Base-by-base conservation (phyloP, 2,888 invertebrate species). In the Cephus pygmeus region DNA sequence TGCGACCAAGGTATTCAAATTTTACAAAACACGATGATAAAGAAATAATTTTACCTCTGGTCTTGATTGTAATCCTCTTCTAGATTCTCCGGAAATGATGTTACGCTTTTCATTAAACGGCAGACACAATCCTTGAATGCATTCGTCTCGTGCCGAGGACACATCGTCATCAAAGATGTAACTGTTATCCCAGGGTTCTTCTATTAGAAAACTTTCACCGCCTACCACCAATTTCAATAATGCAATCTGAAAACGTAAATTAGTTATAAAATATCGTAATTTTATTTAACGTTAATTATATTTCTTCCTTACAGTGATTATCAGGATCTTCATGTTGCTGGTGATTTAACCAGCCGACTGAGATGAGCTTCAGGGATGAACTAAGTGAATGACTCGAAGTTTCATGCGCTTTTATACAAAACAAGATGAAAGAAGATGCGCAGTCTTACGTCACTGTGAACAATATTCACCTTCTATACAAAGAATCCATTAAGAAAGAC, bases 401-500 rank as follows among this genome's bases (percentile, higher is more conserved):
- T 33, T 31, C 71, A 11, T 36, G 73, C 75, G 77, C 81, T 85
- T 87, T 82, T 86, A 85, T 86, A 86, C 77, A 79, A 78, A 77
- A 81, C 83, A 82, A 77, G 11, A 75, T 33, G 34, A 69, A 76
- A 76, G 69, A 80, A 82, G 82, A 79, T 84, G 79, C 56, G 56
- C 56, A 9, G 23, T 56, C 56, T 56, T 56, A 56, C 6, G 56
- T 56, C 23, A 56, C 15, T 56, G 9, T 56, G 23, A 56, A 82
- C 75, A 71, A 81, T 73, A 36, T 77, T 33, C 35, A 76, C 75
- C 56, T 75, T 34, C 12, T 71, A 23, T 40, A 80, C 78, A 81
- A 84, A 83, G 80, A 81, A 84, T 84, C 89, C 89, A 89, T 89
- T 89, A 89, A 36, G 34, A 81, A 80, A 73, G 87, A 80, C 76